Evolutionary conservation across 2,797 vertebrate species (phyloP).

Genomic region (Argentina silus): DNA sequence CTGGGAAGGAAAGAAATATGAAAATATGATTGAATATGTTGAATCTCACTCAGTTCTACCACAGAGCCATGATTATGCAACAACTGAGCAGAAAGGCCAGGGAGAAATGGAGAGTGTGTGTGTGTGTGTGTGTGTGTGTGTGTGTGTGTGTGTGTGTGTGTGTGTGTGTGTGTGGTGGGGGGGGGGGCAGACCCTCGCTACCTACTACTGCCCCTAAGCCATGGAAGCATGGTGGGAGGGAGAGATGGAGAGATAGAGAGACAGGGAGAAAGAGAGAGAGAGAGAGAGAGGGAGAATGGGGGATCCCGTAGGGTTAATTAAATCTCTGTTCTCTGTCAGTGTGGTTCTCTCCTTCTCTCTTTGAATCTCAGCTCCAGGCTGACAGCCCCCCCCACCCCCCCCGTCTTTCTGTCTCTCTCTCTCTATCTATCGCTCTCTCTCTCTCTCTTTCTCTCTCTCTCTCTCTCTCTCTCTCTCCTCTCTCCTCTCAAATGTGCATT

Average conservation of each 20-base stretch:
- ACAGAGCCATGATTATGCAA: too few species aligned
- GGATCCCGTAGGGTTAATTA: constrained; percentile 77
- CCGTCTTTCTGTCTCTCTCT: neutral
- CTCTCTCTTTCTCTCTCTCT: constrained; percentile 6
- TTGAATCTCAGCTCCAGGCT: constrained; percentile 61
- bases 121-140: constrained; percentile 44
- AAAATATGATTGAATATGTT: too few species aligned
- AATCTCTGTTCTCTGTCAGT: constrained; percentile 78
- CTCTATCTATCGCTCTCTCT: constrained; percentile 2
- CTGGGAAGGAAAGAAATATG: too few species aligned
- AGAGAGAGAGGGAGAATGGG: constrained; percentile 17
- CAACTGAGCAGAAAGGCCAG: neutral
- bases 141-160: constrained; percentile 10
- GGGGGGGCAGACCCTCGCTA: neutral
- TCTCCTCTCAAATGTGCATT: neutral
- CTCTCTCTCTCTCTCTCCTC: neutral
- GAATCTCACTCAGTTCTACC: too few species aligned
- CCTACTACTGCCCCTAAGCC: neutral
- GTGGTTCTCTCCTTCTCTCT: constrained; percentile 56
- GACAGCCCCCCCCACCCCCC: constrained; percentile 43
- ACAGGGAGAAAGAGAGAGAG: constrained; percentile 11
- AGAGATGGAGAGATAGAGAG: constrained; percentile 5
- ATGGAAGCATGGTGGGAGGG: neutral
- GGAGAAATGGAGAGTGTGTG: constrained; percentile 9
- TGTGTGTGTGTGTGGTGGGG: too few species aligned